Evolutionary conservation across 1,140 invertebrate species (phyloP), one percentile per base, ranked within the genome.

Genomic region (Heliconius melpomene): DNA sequence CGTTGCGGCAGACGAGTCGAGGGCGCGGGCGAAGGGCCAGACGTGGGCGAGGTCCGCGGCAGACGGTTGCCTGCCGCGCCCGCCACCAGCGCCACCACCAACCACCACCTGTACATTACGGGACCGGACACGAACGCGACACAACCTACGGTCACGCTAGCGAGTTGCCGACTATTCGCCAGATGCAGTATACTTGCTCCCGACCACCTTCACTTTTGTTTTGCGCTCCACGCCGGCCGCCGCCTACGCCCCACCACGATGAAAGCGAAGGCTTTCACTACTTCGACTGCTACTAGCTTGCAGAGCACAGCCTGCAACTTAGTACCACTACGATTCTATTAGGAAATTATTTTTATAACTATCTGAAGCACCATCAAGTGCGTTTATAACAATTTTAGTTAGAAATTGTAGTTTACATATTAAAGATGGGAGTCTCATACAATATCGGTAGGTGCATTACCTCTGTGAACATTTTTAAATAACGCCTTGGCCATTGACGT

Each of bases 201-300:
- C 87, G 76, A 78, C 85, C 87, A 89, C 91, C 89, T 90, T 93
- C 91, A 93, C 90, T 91, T 92, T 89, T 88, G 88, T 88, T 90
- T 87, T 89, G 86, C 83, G 85, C 81, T 79, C 83, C 83, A 72
- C 79, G 77, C 74, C 77, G 77, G 71, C 66, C 79, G 77, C 74
- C 77, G 77, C 74, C 75, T 79, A 76, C 83, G 87, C 90, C 89
- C 90, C 91, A 91, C 90, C 87, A 86, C 85, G 87, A 93, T 93
- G 91, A 93, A 92, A 92, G 91, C 87, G 86, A 85, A 85, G 88
- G 90, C 91, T 93, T 93, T 91, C 90, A 90, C 89, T 89, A 84
- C 79, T 80, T 72, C 74, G 60, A 40, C 73, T 54, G 74, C 79
- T 66, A 26, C 60, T 66, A 66, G 60, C 60, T 66, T 13, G 26